Evolutionary conservation across 2,113 vertebrate species (phyloP), one percentile per base, ranked within the genome.

Genomic region (Tenebrosternarchus preto): DNA sequence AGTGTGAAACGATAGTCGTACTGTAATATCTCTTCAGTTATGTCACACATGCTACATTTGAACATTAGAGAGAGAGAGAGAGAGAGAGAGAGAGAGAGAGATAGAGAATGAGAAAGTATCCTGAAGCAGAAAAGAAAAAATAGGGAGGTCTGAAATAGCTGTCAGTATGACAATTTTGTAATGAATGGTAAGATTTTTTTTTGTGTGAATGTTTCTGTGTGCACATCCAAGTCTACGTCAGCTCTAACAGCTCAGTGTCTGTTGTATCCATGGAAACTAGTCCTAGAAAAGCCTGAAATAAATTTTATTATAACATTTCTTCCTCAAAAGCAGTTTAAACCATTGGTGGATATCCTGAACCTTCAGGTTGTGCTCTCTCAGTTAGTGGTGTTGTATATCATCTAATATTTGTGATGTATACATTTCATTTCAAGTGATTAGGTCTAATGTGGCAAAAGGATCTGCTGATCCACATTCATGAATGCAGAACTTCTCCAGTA

Each of bases 251-350:
- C 27, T 36, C 19, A n/a, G 33, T 8, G 17, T 9, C 20, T 68
- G 64, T 22, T 39, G 64, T 68, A 39, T 39, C 64, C 64, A 68
- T 68, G 64, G 64, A 68, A 68, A 68, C 64, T 33, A 39, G 64
- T 11, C 64, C 31, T 39, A 39, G 64, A 22, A 68, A n/a, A 68
- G 1, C 4, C n/a, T 68, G 31, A 31, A 31, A 36, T 68, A 19
- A 19, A 33, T 29, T 66, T 66, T 16, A 0, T 66, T 19, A 33
- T 25, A 2, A 20, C 31, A 22, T 2, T 39, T 39, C 20, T 67
- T 5, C 31, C 19, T 67, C 29, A 20, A 6, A 36, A 39, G 20
- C 19, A n/a, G 20, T 68, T 68, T 22, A 68, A 31, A 39, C 27
- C 33, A 20, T 68, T 68, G 19, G 20, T n/a, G 31, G 33, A 68